Evolutionary conservation across 1,140 invertebrate species (phyloP), one percentile per base, ranked within the genome.

Genomic region (Neodiprion virginianus): DNA sequence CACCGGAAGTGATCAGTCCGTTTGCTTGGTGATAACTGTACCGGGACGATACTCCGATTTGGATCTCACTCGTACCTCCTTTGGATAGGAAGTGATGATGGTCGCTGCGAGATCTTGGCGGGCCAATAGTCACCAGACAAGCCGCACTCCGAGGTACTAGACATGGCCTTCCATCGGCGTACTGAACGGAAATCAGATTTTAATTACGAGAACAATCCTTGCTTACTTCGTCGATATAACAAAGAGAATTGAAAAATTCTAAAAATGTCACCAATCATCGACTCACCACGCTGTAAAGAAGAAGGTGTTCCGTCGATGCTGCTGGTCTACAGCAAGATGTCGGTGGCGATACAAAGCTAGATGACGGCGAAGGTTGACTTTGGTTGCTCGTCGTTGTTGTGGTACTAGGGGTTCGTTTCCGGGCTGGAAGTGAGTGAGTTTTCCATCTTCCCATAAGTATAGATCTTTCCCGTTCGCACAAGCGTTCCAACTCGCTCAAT

Each of bases 381-480:
- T 80, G 80, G 69, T 82, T 81, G 71, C 73, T 79, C 28, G 77
- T 74, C 21, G 66, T 78, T 7, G 77, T 75, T 5, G 88, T 84
- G 17, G 73, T 84, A 53, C 84, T 87, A 9, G 86, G 86, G 14
- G 86, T 85, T 86, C 95, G 94, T 82, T 95, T 96, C 69, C 95
- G 90, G 1, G 95, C 95, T 72, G 95, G 95, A 76, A 96, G 85
- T 84, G 94, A 95, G 83, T 96, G 95, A 1, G 95, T 96, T 87
- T 96, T 96, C 94, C 95, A 96, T 86, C 95, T 94, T 47, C 94
- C 92, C 89, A 95, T 93, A 8, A 95, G 88, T 28, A 97, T 89
- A 81, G 96, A 94, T 73, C 94, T 91, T 86, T 98, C 96, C 61
- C 95, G 90, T 47, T 96, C 89, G 81, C 94, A 95, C 4, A 98